phyloP scores from a whole-genome alignment of 2,888 invertebrate species.

The Himalopsyche japonica region DNA sequence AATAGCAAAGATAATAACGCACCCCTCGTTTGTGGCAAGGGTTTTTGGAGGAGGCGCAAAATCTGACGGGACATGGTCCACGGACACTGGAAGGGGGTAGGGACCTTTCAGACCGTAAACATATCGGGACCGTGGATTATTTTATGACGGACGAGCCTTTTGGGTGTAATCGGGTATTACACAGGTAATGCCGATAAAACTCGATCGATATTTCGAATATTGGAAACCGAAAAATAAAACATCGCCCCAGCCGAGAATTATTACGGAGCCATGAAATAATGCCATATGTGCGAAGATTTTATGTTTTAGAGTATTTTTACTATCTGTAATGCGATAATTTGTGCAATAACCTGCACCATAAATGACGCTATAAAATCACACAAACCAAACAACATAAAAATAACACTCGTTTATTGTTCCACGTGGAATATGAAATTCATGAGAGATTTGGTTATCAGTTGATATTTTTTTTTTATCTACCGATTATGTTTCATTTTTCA shows the following conservation, averaged over 20 bases:
- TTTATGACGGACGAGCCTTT: conserved; percentile 41
- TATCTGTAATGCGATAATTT: not conserved
- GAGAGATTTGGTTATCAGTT: not conserved
- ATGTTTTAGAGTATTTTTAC: not conserved
- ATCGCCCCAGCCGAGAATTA: not conserved
- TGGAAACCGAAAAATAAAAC: conserved; percentile 4
- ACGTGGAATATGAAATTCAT: not conserved
- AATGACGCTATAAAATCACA: not conserved
- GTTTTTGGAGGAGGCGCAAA: not conserved
- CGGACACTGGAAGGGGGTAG: not conserved
- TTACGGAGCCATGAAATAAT: not conserved
- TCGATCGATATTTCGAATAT: conserved; percentile 32
- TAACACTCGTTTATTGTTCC: not conserved
- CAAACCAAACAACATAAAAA: conserved; percentile 1
- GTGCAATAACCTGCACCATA: not conserved
- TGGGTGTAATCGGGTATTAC: conserved; percentile 40
- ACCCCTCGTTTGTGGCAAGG: not conserved
- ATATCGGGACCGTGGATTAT: conserved; percentile 39
- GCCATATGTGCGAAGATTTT: not conserved
- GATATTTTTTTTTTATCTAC: not conserved
- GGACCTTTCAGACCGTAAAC: conserved; percentile 27
- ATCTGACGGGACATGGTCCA: not conserved
- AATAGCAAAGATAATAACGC: conserved; percentile 3
- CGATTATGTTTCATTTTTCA: not conserved
- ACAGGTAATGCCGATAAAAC: conserved; percentile 36